Evolutionary conservation across 2,888 invertebrate species (phyloP).

Genomic region (Dichetophora obliterata): DNA sequence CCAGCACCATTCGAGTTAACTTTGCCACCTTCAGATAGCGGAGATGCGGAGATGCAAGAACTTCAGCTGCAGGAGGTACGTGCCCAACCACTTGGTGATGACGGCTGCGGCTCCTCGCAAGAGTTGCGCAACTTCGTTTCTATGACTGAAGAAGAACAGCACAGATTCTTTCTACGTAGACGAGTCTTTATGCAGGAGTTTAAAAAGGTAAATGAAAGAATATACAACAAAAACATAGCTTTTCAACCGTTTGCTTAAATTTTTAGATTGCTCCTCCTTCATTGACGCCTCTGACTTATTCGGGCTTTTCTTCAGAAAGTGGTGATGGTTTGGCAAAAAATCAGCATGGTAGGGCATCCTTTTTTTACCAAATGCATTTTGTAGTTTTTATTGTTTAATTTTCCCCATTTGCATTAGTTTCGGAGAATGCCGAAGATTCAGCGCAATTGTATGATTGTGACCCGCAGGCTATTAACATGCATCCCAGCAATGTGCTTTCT

Average conservation of each 20-base stretch:
- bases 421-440: conserved; percentile 1
- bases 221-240: conserved; percentile 10
- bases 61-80: conserved; percentile 65
- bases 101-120: conserved; percentile 55
- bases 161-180: conserved; percentile 58
- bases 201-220: conserved; percentile 56
- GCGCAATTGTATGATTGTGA: conserved; percentile 25
- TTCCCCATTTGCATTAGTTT: conserved; percentile 19
- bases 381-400: neutral
- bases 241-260: neutral
- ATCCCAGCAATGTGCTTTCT: conserved; percentile 47
- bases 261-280: conserved; percentile 53
- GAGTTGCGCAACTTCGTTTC: conserved; percentile 35
- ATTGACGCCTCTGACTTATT: conserved; percentile 51
- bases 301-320: conserved; percentile 47
- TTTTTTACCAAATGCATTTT: neutral
- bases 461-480: conserved; percentile 37
- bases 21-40: conserved; percentile 53
- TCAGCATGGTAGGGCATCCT: conserved; percentile 13
- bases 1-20: conserved; percentile 64
- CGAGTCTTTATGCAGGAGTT: conserved; percentile 63
- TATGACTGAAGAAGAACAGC: conserved; percentile 56
- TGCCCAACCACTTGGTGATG: conserved; percentile 70
- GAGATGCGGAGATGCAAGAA: conserved; percentile 42
- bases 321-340: conserved; percentile 45